Conservation (phyloP, 2,797 vertebrate genomes). For the Phoxinus dragarum region DNA sequence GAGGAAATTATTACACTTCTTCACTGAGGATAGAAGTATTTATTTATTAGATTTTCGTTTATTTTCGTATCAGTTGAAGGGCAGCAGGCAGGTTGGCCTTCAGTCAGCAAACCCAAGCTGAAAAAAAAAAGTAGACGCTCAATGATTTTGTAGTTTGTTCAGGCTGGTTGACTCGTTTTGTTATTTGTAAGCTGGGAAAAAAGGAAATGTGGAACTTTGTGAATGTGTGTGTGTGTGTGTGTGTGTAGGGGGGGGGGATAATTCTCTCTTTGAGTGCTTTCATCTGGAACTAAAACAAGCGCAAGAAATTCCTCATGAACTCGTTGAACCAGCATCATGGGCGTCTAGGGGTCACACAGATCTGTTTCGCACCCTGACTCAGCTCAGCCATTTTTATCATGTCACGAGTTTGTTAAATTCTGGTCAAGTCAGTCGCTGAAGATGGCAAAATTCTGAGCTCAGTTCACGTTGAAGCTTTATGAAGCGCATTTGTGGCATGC, state of each 20-base stretch:
- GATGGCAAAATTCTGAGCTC: not conserved
- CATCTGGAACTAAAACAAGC: constrained; percentile 39
- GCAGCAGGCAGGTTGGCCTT: constrained; percentile 26
- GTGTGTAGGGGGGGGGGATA: not conserved
- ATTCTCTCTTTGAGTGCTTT: constrained; percentile 17
- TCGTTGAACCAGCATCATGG: constrained; percentile 18
- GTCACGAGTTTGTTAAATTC: constrained; percentile 13
- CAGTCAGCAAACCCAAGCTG: not conserved
- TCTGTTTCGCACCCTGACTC: not conserved
- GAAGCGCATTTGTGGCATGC: not conserved
- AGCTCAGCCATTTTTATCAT: constrained; percentile 10
- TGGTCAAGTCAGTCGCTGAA: not conserved
- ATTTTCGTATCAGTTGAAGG: constrained; percentile 12
- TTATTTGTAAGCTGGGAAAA: constrained; percentile 16
- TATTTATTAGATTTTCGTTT: constrained; percentile 2
- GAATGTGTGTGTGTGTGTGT: not conserved
- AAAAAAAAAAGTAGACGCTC: not conserved
- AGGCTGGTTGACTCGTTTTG: not conserved
- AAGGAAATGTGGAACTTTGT: not conserved
- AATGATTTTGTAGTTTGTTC: not conserved
- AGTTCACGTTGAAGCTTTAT: not conserved
- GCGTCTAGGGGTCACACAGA: constrained; percentile 3
- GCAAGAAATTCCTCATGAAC: constrained; percentile 32
- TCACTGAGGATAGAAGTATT: constrained; percentile 3
- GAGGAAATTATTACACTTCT: constrained; percentile 16